Percentiles rank a stretch among this genome's conserved stretches.
Evolutionary conservation across 1,140 invertebrate genomes (phyloP).

Genomic region (Leptinotarsa texana): DNA sequence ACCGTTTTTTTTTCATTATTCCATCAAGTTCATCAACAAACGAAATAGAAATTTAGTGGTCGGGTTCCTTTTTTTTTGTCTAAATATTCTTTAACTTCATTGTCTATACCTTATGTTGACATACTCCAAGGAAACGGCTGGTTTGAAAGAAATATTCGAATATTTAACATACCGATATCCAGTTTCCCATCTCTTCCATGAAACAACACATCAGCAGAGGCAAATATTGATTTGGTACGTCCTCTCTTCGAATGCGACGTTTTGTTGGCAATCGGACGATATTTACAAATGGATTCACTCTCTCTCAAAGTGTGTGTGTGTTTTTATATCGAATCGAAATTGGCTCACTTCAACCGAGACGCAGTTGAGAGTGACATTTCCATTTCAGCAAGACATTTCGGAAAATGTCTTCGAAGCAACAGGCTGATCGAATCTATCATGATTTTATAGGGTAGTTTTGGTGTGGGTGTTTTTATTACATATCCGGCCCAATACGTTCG

Average conservation of each 20-base stretch:
- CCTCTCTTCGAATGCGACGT: slow-evolving; percentile 4
- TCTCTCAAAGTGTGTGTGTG: not conserved
- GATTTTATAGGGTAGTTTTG: not conserved
- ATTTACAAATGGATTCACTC: slow-evolving; percentile 9
- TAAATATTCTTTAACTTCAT: too few relatives aligned
- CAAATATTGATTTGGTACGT: not conserved
- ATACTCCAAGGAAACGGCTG: too few relatives aligned
- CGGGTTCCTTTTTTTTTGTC: too few relatives aligned
- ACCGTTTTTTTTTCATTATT: too few relatives aligned
- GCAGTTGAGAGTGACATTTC: not conserved
- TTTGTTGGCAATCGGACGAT: not conserved
- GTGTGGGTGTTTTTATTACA: too few relatives aligned
- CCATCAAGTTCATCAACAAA: too few relatives aligned
- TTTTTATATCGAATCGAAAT: slow-evolving; percentile 6
- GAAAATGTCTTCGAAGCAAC: not conserved
- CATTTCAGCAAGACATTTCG: not conserved
- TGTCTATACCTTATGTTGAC: too few relatives aligned
- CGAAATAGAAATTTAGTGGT: too few relatives aligned
- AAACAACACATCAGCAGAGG: not conserved
- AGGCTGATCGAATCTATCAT: not conserved
- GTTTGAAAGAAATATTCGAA: not conserved
- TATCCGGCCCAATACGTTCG: too few relatives aligned
- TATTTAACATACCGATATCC: not conserved
- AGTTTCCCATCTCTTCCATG: not conserved
- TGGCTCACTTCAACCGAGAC: not conserved